Evolutionary conservation across 2,888 invertebrate genomes (phyloP).

Genomic region (Stenolophus ochropezus): DNA sequence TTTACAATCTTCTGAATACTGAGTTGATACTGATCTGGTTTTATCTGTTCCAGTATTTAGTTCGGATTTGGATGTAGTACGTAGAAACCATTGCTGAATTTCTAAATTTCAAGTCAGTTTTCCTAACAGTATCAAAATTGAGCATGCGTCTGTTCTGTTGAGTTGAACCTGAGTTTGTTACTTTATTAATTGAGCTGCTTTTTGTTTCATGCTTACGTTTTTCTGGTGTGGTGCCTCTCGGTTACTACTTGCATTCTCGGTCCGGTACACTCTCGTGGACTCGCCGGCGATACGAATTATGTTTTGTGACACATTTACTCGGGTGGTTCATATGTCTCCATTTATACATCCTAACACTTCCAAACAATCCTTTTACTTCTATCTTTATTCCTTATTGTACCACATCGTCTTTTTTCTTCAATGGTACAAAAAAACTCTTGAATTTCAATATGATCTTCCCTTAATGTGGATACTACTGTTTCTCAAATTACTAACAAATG

Average conservation of each 20-base stretch:
- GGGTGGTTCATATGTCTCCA: neutral
- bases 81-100: conserved; percentile 43
- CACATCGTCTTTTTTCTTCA: too few relatives aligned
- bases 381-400: too few relatives aligned
- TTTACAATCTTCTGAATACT: conserved; percentile 9
- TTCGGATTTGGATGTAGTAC: conserved; percentile 1
- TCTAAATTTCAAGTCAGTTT: conserved; percentile 11
- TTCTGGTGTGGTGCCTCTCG: conserved; percentile 63
- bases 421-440: too few relatives aligned
- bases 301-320: neutral
- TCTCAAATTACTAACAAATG: too few relatives aligned
- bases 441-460: too few relatives aligned
- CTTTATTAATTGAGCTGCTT: conserved; percentile 67
- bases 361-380: too few relatives aligned
- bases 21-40: conserved; percentile 5
- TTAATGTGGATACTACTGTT: too few relatives aligned
- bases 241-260: conserved; percentile 22
- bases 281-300: neutral
- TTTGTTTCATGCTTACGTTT: conserved; percentile 73
- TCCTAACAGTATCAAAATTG: conserved; percentile 42
- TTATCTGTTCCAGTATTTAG: conserved; percentile 13
- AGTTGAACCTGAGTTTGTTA: conserved; percentile 60
- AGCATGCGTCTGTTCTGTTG: conserved; percentile 55
- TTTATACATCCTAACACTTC: too few relatives aligned
- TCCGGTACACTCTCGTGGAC: neutral